These are phyloP conservation scores for Noctua janthe DNA, from an alignment of 2,888 invertebrate species.

Conservation along the genomic window DNA sequence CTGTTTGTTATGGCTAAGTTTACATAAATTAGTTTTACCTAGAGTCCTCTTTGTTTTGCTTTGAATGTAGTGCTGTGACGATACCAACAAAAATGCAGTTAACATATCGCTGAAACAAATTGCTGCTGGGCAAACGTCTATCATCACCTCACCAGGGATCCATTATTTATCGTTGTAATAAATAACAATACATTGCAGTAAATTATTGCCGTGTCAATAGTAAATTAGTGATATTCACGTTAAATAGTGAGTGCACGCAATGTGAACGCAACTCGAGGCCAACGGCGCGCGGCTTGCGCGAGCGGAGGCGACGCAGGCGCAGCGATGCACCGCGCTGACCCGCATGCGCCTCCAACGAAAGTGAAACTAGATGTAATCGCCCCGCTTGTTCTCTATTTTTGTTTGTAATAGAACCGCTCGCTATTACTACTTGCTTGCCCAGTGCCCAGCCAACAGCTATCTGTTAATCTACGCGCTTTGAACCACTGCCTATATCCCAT, in stretches of 20 bases:
- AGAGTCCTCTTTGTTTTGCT: neutral
- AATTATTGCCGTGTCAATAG: constrained; percentile 54
- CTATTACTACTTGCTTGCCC: constrained; percentile 52
- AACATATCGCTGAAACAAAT: neutral
- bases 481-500: constrained; percentile 20
- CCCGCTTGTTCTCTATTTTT: constrained; percentile 77
- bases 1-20: constrained; percentile 63
- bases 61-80: neutral
- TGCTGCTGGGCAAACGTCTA: neutral
- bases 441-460: constrained; percentile 52
- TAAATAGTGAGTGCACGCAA: constrained; percentile 63
- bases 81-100: constrained; percentile 6
- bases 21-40: neutral
- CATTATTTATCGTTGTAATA: constrained; percentile 21
- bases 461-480: constrained; percentile 61
- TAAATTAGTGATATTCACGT: constrained; percentile 53
- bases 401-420: constrained; percentile 68
- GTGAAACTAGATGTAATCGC: constrained; percentile 84
- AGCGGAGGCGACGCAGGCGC: constrained; percentile 67
- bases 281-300: constrained; percentile 44
- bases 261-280: constrained; percentile 70
- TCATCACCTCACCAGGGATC: constrained; percentile 14
- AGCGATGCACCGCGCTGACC: constrained; percentile 79
- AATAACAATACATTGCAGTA: constrained; percentile 23
- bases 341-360: constrained; percentile 82